Evolutionary conservation across 2,888 invertebrate species (phyloP), one percentile per base, ranked within the genome.

Genomic region (Entomobrya multifasciata): DNA sequence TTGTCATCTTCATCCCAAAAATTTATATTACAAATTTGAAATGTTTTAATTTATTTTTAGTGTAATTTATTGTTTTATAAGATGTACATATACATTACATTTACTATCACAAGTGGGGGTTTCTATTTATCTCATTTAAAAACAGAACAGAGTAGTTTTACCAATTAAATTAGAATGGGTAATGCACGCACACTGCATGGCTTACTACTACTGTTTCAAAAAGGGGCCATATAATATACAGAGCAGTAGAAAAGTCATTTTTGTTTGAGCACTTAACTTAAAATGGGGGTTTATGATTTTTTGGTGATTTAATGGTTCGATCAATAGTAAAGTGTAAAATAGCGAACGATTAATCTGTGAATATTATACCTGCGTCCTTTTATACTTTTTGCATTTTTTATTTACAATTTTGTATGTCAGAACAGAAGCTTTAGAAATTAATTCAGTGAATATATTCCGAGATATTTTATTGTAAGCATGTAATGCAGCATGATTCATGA

Each of bases 21-120:
- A 13, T 8, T 65, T 10, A 11, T 30, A n/a, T 65, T 65, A 36
- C 22, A 30, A 17, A 27, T 13, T 30, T 22, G 36, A 44, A 41
- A 74, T 74, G 74, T 74, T 74, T 74, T 74, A 74, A 70, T 44
- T 70, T 17, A 52, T 25, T 44, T 20, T 22, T 70, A 20, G 15
- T 11, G n/a, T 20, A 36, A 15, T 41, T 41, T 10, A 57, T 8
- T 70, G 30, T 62, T 36, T 30, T 44, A 10, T 70, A n/a, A n/a
- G n/a, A 22, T 70, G 44, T 70, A 70, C 47, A 70, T 44, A 44
- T 62, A 62, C 62, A n/a, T n/a, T 62, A 62, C 17, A 30, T 11
- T 22, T 5, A n/a, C n/a, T 49, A 15, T 30, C 15, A 62, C 1
- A 6, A 4, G 30, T 62, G 15, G 62, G 62, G 62, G 62, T 27